A percentile compares a stretch with the other conserved stretches of the same genome.
Conservation (phyloP, 2,113 vertebrate genomes). For the Oreotrochilus melanogaster region DNA sequence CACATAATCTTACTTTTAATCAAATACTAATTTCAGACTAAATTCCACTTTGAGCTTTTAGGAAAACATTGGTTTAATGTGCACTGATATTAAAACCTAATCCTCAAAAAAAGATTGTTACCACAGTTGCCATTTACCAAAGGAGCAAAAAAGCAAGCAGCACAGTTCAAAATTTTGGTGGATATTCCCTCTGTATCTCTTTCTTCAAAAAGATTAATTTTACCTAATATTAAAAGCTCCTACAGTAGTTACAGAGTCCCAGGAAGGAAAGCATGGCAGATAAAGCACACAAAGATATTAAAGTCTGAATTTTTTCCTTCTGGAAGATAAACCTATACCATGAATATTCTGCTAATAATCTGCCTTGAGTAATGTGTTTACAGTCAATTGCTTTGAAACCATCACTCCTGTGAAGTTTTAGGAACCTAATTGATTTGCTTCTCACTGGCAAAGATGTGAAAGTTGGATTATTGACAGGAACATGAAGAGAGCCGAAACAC, state of each 20-base stretch:
- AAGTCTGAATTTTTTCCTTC: not conserved
- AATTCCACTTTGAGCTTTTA: not conserved
- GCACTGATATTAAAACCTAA: not conserved
- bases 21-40: not conserved
- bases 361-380: slow-evolving; percentile 7
- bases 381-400: slow-evolving; percentile 24
- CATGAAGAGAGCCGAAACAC: not conserved
- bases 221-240: not conserved
- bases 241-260: not conserved
- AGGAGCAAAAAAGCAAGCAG: not conserved
- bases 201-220: not conserved
- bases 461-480: not conserved
- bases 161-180: not conserved
- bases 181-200: not conserved
- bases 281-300: not conserved
- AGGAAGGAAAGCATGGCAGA: not conserved
- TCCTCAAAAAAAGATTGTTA: not conserved
- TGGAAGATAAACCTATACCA: not conserved
- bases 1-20: slow-evolving; percentile 10
- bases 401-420: not conserved
- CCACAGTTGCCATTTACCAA: not conserved
- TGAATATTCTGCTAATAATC: not conserved
- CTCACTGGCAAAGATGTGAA: not conserved
- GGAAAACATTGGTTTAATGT: not conserved
- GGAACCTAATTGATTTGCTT: not conserved